phyloP scores from a whole-genome alignment of 2,797 vertebrate species.

The Sebastes vulpes region DNA sequence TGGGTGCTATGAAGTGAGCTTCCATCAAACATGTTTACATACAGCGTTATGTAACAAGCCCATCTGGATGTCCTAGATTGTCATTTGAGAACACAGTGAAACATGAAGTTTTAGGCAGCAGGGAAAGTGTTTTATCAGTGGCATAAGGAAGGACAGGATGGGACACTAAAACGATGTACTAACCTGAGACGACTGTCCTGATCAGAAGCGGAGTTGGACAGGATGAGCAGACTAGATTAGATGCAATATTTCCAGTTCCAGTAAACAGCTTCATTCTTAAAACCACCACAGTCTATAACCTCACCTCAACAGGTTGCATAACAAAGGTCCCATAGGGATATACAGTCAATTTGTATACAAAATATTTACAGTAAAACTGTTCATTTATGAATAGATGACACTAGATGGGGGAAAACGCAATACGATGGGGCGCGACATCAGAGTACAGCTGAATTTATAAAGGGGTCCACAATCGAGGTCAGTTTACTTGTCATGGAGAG shows the following conservation, averaged over 20 bases:
- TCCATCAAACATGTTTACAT: constrained; percentile 15
- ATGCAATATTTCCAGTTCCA: constrained; percentile 25
- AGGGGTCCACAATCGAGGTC: too few species aligned
- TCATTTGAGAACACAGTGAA: constrained; percentile 37
- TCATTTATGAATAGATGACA: constrained; percentile 11
- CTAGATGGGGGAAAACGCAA: neutral
- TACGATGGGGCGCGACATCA: too few species aligned
- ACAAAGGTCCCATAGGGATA: constrained; percentile 79
- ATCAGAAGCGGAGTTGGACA: constrained; percentile 9
- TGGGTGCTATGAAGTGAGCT: constrained; percentile 17
- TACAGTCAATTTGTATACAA: constrained; percentile 65
- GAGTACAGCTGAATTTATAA: too few species aligned
- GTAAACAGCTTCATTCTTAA: constrained; percentile 25
- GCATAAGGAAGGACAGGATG: neutral
- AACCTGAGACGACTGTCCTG: constrained; percentile 53
- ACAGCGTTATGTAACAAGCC: constrained; percentile 20
- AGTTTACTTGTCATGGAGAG: too few species aligned
- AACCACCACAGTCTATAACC: constrained; percentile 47
- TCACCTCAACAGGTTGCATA: constrained; percentile 69
- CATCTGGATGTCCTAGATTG: constrained; percentile 63
- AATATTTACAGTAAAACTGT: constrained; percentile 69
- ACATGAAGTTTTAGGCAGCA: neutral
- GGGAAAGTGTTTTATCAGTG: constrained; percentile 17
- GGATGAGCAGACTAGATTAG: neutral
- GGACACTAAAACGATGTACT: constrained; percentile 3